Evolutionary conservation across 37 sponge, comb jelly and placozoan species (phyloP).

Genomic region (Halichondria panicea): DNA sequence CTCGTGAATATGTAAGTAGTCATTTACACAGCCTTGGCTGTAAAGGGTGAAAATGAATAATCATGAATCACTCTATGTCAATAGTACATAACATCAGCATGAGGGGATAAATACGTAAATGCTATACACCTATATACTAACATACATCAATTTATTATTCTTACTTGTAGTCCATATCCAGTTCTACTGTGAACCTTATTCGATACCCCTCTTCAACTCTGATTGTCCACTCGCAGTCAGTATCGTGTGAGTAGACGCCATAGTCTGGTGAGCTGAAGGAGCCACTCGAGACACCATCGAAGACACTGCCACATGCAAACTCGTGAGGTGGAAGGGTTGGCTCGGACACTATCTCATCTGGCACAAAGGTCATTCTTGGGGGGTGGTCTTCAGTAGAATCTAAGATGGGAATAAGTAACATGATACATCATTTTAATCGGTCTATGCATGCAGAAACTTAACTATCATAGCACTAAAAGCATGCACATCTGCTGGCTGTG

Average conservation of each 20-base stretch:
- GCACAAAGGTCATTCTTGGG: not conserved
- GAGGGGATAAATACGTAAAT: no score
- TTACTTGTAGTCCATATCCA: conserved; percentile 2
- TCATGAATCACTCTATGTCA: no score
- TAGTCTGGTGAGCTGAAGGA: conserved; percentile 23
- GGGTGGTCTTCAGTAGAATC: not conserved
- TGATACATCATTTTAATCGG: no score
- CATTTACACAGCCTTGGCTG: not conserved
- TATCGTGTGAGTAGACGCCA: not conserved
- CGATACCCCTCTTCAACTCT: conserved; percentile 3
- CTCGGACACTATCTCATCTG: no score
- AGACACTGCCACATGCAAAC: not conserved
- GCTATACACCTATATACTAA: no score
- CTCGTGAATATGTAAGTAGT: not conserved
- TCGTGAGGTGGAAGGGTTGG: conserved; percentile 1
- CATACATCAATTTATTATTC: no score
- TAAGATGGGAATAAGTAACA: no score
- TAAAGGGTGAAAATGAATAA: not conserved
- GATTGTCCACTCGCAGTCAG: conserved; percentile 30
- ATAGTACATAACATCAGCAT: no score
- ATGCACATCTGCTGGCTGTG: no score
- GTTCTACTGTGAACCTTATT: not conserved
- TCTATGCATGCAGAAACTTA: no score
- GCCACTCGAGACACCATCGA: not conserved
- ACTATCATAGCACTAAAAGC: no score